Evolutionary conservation across 1,140 invertebrate species (phyloP), one percentile per base, ranked within the genome.

Genomic region (Oncopodura yosiiana): DNA sequence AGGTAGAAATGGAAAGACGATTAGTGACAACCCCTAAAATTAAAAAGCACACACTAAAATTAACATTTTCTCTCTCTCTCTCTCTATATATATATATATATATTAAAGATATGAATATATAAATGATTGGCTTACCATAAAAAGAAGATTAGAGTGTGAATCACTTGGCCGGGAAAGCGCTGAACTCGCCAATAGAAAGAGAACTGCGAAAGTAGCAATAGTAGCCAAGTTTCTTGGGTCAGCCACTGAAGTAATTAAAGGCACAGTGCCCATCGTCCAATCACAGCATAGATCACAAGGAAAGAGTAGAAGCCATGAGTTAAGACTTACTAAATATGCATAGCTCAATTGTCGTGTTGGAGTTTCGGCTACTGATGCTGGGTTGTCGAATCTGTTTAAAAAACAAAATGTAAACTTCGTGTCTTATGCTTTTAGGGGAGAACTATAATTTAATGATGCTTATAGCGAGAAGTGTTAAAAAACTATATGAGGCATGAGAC

Each of bases 211-310:
- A 32, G 87, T 80, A 0, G 74, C 72, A 2, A 93, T 6, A 0
- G 91, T 95, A 3, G 81, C 79, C n/a, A 94, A 58, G 75, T 95
- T 96, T 30, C 94, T 76, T 1, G 75, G 66, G 73, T 97, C 94
- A 1, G 75, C 58, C 63, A 93, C 78, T 30, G 81, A 82, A 53
- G 82, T 78, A 11, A 97, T 75, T 11, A 96, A 68, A 0, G 91
- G 87, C 48, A 97, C 83, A 24, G 93, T 95, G 30, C 91, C 92
- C 94, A 97, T 97, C 38, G 93, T 96, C 93, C 93, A 97, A 74
- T 97, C 94, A 72, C 92, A 96, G 74, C 92, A 95, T 14, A 97
- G 77, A 64, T 87, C 79, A 58, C 81, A 85, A 12, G 93, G 93
- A 69, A 89, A 83, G 32, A 94, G 75, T 41, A 97, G 74, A 36